Conservation (phyloP, 1,140 invertebrate species). For the Tetragnatha versicolor region DNA sequence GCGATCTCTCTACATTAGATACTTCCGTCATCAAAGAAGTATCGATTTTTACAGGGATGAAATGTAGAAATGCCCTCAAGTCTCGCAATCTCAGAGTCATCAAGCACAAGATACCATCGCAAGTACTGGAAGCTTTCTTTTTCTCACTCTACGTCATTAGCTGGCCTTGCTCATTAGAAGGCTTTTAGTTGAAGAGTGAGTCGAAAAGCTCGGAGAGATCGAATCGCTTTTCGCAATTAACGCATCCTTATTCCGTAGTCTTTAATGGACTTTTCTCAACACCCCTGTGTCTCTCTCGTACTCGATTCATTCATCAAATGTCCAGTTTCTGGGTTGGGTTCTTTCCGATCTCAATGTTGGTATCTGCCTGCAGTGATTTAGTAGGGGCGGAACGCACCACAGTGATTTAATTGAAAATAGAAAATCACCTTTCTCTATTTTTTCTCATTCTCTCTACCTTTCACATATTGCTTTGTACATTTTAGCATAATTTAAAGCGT, state of each 20-base stretch:
- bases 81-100: neutral
- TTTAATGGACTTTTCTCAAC: constrained; percentile 32
- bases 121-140: neutral
- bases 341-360: too few relatives aligned
- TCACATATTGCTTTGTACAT: too few relatives aligned
- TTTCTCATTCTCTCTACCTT: too few relatives aligned
- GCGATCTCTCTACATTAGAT: too few relatives aligned
- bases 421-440: too few relatives aligned
- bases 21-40: too few relatives aligned
- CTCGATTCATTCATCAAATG: neutral
- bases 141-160: constrained; percentile 17
- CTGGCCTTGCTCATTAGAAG: constrained; percentile 5
- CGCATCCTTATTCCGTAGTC: constrained; percentile 8
- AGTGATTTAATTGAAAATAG: neutral
- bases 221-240: constrained; percentile 10
- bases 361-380: too few relatives aligned
- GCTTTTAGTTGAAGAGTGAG: neutral
- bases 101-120: neutral
- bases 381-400: too few relatives aligned
- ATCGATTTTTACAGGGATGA: too few relatives aligned
- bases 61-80: too few relatives aligned
- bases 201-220: neutral
- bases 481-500: too few relatives aligned
- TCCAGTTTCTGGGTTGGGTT: neutral
- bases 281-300: neutral